These are phyloP conservation scores for Tarsius wallacei DNA, from an alignment of 2,797 vertebrate genomes.

Conservation along the genomic window DNA sequence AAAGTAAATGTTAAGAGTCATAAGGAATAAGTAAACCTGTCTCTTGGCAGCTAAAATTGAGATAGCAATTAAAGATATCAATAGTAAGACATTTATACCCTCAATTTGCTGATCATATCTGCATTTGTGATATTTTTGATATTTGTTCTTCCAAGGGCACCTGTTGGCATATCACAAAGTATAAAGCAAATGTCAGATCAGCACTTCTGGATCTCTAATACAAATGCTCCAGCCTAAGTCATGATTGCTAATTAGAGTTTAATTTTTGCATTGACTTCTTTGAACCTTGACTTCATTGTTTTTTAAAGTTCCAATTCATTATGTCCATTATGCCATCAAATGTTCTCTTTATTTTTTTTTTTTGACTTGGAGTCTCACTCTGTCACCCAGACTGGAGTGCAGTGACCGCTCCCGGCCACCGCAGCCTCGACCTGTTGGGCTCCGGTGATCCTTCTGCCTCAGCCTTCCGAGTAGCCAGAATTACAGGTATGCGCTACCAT, in stretches of 20 bases:
- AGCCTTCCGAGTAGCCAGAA: too few relatives aligned
- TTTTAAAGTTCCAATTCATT: not conserved
- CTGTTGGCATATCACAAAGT: not conserved
- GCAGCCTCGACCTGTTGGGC: too few relatives aligned
- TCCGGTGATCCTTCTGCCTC: too few relatives aligned
- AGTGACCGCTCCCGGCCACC: too few relatives aligned
- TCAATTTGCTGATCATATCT: not conserved
- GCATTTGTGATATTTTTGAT: conserved; percentile 59
- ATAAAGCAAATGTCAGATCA: conserved; percentile 46
- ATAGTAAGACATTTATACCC: conserved; percentile 45
- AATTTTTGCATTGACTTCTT: conserved; percentile 4
- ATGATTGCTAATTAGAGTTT: conserved; percentile 44
- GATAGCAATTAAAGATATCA: conserved; percentile 22
- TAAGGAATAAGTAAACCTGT: not conserved
- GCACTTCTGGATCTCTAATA: not conserved
- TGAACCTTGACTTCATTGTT: conserved; percentile 1
- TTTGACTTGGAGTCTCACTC: too few relatives aligned
- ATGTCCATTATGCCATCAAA: conserved; percentile 10
- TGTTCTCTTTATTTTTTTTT: conserved; percentile 18
- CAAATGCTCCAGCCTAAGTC: not conserved
- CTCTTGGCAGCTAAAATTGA: conserved; percentile 14
- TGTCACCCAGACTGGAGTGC: too few relatives aligned
- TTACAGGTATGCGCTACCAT: too few relatives aligned
- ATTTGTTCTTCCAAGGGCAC: not conserved
- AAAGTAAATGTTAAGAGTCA: not conserved